These are phyloP conservation scores for Caenorhabditis becei DNA, from an alignment of 2,888 invertebrate species.

Conservation along the genomic window DNA sequence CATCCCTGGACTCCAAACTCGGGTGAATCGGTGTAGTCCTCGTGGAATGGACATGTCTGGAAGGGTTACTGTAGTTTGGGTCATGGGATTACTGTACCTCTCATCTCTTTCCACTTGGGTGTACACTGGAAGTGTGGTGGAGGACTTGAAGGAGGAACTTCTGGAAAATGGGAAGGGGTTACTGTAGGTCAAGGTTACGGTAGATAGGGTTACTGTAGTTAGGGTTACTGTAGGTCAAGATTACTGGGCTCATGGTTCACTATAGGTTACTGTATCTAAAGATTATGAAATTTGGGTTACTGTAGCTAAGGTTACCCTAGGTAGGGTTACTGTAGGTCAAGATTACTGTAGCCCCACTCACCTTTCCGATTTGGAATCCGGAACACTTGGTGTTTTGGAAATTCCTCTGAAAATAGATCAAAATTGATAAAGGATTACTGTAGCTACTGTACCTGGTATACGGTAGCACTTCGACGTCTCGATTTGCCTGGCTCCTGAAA, in stretches of 20 bases:
- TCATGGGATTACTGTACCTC: constrained; percentile 3
- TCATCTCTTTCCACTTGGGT: background rate
- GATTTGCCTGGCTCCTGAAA: background rate
- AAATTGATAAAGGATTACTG: no score
- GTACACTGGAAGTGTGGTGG: background rate
- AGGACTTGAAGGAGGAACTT: background rate
- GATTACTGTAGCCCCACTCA: constrained; percentile 4
- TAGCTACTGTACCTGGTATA: constrained; percentile 6
- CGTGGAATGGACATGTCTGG: no score
- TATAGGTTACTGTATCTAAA: constrained; percentile 14
- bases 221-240: background rate
- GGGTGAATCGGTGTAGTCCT: no score
- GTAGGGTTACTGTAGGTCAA: background rate
- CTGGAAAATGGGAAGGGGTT: background rate
- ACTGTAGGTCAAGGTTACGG: background rate
- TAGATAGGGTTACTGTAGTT: background rate
- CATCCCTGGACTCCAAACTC: no score
- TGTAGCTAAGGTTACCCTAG: background rate
- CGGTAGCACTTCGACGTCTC: constrained; percentile 4
- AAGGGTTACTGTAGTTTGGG: background rate
- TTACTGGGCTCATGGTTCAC: no score
- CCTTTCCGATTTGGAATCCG: background rate
- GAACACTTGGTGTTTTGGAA: constrained; percentile 20
- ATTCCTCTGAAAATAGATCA: constrained; percentile 9
- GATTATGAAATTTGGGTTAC: background rate